Evolutionary conservation across 2,888 invertebrate genomes (phyloP).

Genomic region (Dryobota labecula): DNA sequence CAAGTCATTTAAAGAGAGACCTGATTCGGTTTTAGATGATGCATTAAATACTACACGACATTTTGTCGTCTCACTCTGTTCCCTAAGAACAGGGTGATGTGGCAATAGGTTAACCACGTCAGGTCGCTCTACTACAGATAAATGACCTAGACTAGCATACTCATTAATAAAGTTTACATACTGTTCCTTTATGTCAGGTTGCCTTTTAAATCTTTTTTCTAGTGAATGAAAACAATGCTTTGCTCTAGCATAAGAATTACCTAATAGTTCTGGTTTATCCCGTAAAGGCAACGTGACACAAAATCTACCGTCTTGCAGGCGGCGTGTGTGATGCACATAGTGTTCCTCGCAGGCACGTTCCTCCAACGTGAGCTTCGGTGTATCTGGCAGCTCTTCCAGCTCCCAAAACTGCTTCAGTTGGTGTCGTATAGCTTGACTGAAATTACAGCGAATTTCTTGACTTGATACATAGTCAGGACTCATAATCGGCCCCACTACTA

Average conservation of each 20-base stretch:
- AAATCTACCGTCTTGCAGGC: constrained; percentile 7
- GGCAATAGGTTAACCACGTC: background rate
- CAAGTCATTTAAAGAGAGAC: constrained; percentile 18
- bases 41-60: constrained; percentile 25
- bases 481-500: constrained; percentile 8
- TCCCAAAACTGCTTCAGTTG: constrained; percentile 13
- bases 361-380: background rate
- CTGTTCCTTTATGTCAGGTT: constrained; percentile 19
- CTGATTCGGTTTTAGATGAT: constrained; percentile 13
- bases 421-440: constrained; percentile 7
- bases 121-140: background rate
- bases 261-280: background rate
- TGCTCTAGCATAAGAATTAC: background rate
- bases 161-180: constrained; percentile 13
- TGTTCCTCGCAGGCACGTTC: constrained; percentile 8
- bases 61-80: constrained; percentile 21
- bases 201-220: constrained; percentile 4
- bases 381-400: constrained; percentile 10
- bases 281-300: constrained; percentile 24
- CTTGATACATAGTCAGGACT: background rate
- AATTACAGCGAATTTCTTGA: constrained; percentile 14
- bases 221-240: constrained; percentile 8
- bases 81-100: constrained; percentile 11
- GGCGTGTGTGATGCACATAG: background rate
- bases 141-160: constrained; percentile 1